Percentiles rank a stretch among this genome's conserved stretches.
Evolutionary conservation across 2,113 vertebrate species (phyloP).

Genomic region (Menura novaehollandiae): DNA sequence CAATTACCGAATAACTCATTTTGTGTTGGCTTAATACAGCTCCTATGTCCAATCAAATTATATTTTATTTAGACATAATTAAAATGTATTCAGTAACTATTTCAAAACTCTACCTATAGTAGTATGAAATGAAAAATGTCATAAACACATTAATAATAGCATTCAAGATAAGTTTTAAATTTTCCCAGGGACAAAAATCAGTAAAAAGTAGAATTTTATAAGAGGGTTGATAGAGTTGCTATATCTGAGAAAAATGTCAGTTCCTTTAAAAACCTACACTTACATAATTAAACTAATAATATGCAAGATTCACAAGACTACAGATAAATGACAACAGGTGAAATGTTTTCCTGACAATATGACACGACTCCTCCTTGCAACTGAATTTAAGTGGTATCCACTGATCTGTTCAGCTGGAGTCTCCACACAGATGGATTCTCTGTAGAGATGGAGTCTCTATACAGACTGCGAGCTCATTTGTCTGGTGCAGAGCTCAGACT

Average conservation of each 20-base stretch:
- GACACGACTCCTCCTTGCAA: neutral
- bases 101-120: neutral
- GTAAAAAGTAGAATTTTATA: neutral
- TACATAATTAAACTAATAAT: neutral
- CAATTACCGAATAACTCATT: neutral
- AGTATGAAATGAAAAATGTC: neutral
- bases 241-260: neutral
- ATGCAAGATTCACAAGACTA: neutral
- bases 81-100: neutral
- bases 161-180: neutral
- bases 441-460: neutral
- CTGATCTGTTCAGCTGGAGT: neutral
- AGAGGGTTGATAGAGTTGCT: neutral
- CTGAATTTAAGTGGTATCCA: neutral
- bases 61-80: neutral
- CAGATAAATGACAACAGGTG: neutral
- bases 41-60: neutral
- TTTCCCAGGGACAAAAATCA: neutral
- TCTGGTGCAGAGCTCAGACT: neutral
- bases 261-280: neutral
- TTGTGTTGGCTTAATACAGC: neutral
- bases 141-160: neutral
- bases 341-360: neutral
- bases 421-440: neutral
- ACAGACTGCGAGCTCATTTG: accelerated